Percentiles rank a stretch among this genome's conserved stretches.
Evolutionary conservation across 1,140 invertebrate species (phyloP).

Genomic region (Scaptomyza pallida): DNA sequence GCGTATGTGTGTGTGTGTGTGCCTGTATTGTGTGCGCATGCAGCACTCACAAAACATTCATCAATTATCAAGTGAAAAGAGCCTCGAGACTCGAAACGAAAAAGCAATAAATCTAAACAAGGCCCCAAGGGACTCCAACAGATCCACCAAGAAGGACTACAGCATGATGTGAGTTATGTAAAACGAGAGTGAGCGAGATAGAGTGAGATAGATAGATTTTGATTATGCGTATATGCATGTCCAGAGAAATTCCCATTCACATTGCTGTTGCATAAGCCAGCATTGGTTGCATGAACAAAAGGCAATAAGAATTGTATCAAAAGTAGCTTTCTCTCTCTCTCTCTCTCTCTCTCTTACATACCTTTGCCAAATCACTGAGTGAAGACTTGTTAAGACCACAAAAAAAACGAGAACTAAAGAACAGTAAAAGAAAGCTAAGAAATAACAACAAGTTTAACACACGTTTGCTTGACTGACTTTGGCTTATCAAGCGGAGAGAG

Average conservation of each 20-base stretch:
- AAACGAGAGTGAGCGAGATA: background rate
- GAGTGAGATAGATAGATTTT: background rate
- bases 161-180: constrained; percentile 3
- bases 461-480: constrained; percentile 15
- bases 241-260: constrained; percentile 25
- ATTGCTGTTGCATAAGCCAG: constrained; percentile 25
- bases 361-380: background rate
- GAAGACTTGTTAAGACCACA: constrained; percentile 8
- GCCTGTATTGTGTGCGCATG: constrained; percentile 32
- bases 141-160: constrained; percentile 22
- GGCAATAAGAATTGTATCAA: background rate
- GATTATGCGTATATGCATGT: constrained; percentile 37
- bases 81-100: constrained; percentile 28
- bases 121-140: constrained; percentile 39
- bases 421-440: constrained; percentile 11
- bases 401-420: background rate
- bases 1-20: constrained; percentile 1
- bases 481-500: constrained; percentile 16
- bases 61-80: constrained; percentile 74
- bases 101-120: constrained; percentile 74
- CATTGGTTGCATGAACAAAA: constrained; percentile 1
- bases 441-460: constrained; percentile 40
- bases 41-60: constrained; percentile 63
- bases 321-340: constrained; percentile 8
- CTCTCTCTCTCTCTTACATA: too few species aligned